Percentiles rank a stretch among this genome's conserved stretches.
phyloP scores from a whole-genome alignment of 2,888 invertebrate genomes.

The Prionchulus punctatus region DNA sequence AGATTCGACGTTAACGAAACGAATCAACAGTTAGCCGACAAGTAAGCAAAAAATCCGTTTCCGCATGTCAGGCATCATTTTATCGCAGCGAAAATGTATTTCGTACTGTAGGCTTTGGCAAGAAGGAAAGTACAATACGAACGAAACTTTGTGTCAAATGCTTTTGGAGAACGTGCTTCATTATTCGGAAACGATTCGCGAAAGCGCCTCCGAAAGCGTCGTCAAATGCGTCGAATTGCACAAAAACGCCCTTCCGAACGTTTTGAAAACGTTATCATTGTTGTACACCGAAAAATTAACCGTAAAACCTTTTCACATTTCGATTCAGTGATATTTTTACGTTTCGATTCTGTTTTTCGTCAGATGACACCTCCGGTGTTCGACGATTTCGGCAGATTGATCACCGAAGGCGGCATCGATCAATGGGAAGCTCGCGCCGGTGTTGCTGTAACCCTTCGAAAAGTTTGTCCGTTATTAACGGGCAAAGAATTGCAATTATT shows the following conservation, averaged over 20 bases:
- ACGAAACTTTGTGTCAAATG: background rate
- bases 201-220: background rate
- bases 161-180: background rate
- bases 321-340: no score
- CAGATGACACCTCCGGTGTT: slow-evolving; percentile 40
- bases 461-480: slow-evolving; percentile 32
- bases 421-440: slow-evolving; percentile 78
- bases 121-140: background rate
- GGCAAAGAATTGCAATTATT: slow-evolving; percentile 11
- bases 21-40: slow-evolving; percentile 9
- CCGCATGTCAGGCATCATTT: background rate
- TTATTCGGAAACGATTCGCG: background rate
- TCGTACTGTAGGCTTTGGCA: background rate
- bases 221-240: background rate
- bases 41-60: slow-evolving; percentile 1
- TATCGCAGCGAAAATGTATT: background rate
- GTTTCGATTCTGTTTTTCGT: no score
- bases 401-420: slow-evolving; percentile 47
- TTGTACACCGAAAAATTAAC: background rate
- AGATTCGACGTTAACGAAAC: slow-evolving; percentile 50
- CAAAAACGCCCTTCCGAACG: background rate
- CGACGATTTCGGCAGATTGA: slow-evolving; percentile 79
- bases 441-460: slow-evolving; percentile 60
- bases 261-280: background rate
- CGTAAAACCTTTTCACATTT: background rate